phyloP scores from a whole-genome alignment of 2,113 vertebrate genomes.

The Stigmatopora argus region DNA sequence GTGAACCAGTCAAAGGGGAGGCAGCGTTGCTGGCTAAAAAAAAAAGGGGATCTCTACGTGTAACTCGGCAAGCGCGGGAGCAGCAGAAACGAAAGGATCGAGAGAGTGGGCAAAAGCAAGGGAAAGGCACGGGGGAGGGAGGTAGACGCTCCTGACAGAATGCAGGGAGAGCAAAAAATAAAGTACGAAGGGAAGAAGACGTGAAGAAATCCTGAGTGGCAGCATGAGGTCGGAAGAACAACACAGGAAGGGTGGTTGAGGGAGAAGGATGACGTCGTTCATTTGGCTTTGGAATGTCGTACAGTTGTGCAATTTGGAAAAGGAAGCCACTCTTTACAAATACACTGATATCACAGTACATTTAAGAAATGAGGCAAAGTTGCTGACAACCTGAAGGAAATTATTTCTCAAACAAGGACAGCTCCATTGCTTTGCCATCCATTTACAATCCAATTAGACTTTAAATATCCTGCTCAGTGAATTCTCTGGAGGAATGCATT shows the following conservation, averaged over 20 bases:
- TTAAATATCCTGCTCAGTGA: conserved; percentile 39
- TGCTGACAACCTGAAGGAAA: conserved; percentile 22
- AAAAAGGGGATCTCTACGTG: not conserved
- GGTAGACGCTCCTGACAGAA: conserved; percentile 14
- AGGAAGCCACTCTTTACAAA: conserved; percentile 35
- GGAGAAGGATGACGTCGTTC: conserved; percentile 45
- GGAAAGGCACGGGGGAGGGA: conserved; percentile 3
- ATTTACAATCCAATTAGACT: conserved; percentile 46
- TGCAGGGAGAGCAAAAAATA: conserved; percentile 1
- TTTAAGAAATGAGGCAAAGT: conserved; percentile 37
- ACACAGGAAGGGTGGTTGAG: conserved; percentile 19
- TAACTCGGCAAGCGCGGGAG: conserved; percentile 5
- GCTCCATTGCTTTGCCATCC: conserved; percentile 42
- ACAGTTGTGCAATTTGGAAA: conserved; percentile 35
- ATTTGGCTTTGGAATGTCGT: conserved; percentile 43
- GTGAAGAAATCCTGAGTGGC: conserved; percentile 19
- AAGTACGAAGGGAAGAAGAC: conserved; percentile 5
- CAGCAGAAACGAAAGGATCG: conserved; percentile 4
- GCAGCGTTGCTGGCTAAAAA: not conserved
- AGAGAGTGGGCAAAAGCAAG: conserved; percentile 3
- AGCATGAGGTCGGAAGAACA: conserved; percentile 15
- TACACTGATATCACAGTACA: conserved; percentile 18
- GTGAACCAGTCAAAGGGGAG: not conserved
- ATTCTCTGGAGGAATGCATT: conserved; percentile 46
- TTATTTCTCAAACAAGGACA: conserved; percentile 20